A percentile compares a stretch with the other conserved stretches of the same genome.
phyloP scores from a whole-genome alignment of 2,113 vertebrate genomes.

The Mixornis gularis region DNA sequence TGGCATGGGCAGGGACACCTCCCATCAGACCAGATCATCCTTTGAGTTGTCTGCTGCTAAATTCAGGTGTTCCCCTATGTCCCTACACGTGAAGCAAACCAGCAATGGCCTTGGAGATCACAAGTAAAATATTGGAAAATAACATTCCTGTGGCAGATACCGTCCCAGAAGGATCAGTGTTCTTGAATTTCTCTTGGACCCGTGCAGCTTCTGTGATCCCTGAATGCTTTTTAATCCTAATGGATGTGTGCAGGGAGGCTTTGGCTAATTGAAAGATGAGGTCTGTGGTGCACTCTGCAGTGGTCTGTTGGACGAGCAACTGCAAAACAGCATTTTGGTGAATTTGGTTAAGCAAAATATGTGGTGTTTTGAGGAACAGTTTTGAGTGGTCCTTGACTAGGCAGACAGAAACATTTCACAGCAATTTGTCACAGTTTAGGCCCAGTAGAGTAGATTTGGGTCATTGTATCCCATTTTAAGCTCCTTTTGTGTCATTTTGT shows the following conservation, averaged over 20 bases:
- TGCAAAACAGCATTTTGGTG: background rate
- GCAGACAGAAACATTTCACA: background rate
- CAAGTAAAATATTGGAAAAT: background rate
- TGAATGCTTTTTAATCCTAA: background rate
- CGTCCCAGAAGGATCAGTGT: background rate
- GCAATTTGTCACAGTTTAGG: background rate
- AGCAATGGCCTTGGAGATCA: background rate
- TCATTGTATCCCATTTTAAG: background rate
- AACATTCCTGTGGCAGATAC: background rate
- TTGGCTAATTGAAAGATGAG: background rate
- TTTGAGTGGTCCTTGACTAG: background rate
- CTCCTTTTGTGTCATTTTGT: background rate
- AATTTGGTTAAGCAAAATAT: background rate
- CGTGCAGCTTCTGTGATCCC: background rate
- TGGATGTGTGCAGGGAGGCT: background rate
- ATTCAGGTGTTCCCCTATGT: background rate
- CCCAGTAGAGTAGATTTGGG: accelerated
- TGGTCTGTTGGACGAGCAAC: background rate
- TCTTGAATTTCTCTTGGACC: background rate
- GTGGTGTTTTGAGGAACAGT: background rate
- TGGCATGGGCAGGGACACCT: background rate
- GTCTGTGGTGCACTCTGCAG: background rate
- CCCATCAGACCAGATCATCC: background rate
- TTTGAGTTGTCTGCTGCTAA: background rate
- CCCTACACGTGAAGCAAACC: background rate